Conservation (phyloP, 2,797 vertebrate species). For the Novumbra hubbsi region DNA sequence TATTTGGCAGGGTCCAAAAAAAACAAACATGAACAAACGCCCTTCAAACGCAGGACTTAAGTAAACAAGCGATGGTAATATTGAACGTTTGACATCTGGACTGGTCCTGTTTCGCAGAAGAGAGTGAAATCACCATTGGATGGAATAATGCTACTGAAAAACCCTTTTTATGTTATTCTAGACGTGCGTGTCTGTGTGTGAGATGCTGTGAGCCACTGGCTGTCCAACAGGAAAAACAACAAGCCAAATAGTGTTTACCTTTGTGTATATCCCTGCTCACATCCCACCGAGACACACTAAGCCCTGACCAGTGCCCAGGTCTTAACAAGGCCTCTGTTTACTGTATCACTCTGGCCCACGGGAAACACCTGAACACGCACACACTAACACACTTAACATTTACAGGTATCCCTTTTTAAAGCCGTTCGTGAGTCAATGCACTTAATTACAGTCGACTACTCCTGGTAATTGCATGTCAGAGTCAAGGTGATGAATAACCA, state of each 20-base stretch:
- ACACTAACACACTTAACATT: no score
- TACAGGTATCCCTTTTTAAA: not conserved
- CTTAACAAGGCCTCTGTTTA: not conserved
- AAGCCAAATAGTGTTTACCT: not conserved
- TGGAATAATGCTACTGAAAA: constrained; percentile 31
- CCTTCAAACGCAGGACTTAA: constrained; percentile 25
- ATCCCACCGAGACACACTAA: not conserved
- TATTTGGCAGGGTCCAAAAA: not conserved
- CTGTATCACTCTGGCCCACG: not conserved
- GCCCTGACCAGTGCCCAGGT: not conserved
- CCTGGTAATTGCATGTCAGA: not conserved
- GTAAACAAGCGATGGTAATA: constrained; percentile 22
- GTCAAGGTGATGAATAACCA: not conserved
- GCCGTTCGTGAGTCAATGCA: not conserved
- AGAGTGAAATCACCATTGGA: constrained; percentile 42
- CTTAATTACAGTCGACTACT: not conserved
- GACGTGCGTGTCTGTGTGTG: constrained; percentile 4
- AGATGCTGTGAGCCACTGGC: not conserved
- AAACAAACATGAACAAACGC: constrained; percentile 15
- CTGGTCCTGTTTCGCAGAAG: constrained; percentile 24
- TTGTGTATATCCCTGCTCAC: not conserved
- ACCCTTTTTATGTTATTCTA: constrained; percentile 35
- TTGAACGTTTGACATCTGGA: constrained; percentile 21
- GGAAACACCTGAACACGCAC: not conserved
- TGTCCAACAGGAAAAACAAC: not conserved